Percentiles rank a stretch among this genome's conserved stretches.
These are phyloP conservation scores for Euwallacea similis DNA, from an alignment of 1,140 invertebrate genomes.

Conservation along the genomic window DNA sequence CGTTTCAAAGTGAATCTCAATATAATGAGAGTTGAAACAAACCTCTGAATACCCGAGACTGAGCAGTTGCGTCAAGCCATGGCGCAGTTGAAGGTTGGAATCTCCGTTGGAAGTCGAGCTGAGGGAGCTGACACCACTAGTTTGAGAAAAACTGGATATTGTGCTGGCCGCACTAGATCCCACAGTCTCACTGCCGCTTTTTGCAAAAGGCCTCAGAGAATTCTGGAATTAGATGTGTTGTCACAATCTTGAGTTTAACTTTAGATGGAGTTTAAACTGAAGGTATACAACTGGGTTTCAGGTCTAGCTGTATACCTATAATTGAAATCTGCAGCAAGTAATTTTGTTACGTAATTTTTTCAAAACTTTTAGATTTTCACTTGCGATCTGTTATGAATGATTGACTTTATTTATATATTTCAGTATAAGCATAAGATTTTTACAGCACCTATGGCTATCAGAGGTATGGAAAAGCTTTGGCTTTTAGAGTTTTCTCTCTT, in stretches of 20 bases:
- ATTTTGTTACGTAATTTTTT: too few species aligned
- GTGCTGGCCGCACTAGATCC: constrained; percentile 76
- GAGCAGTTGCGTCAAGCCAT: constrained; percentile 56
- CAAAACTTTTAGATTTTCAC: too few species aligned
- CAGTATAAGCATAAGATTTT: too few species aligned
- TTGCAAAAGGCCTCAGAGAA: constrained; percentile 81
- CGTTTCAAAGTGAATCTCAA: neutral
- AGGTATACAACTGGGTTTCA: too few species aligned
- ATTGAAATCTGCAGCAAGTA: neutral
- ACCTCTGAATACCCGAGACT: constrained; percentile 67
- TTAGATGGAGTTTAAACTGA: too few species aligned
- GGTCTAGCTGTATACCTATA: neutral
- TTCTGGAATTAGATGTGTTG: constrained; percentile 53
- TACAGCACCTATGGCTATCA: too few species aligned
- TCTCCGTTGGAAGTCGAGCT: constrained; percentile 61
- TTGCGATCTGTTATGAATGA: too few species aligned
- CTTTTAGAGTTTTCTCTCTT: too few species aligned
- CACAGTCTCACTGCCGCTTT: constrained; percentile 64
- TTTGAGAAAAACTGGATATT: constrained; percentile 68
- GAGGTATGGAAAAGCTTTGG: too few species aligned
- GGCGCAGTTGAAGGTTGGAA: constrained; percentile 50
- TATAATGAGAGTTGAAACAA: constrained; percentile 22
- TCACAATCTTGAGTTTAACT: neutral
- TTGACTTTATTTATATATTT: too few species aligned
- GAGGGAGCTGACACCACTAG: constrained; percentile 62